Evolutionary conservation across 2,797 vertebrate genomes (phyloP).

Genomic region (Falco biarmicus): DNA sequence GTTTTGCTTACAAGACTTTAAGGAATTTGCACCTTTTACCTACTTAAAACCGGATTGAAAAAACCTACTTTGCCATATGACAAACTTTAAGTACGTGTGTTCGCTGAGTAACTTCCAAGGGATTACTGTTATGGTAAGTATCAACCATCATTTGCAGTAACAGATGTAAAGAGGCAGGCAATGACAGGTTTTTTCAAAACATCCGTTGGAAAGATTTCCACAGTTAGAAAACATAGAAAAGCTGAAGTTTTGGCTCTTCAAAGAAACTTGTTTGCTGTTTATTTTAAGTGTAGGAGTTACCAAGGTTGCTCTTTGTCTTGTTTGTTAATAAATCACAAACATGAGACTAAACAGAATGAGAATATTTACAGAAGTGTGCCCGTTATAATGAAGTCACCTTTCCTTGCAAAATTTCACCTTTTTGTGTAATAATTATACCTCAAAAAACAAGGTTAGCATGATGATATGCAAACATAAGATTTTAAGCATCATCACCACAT

Average conservation of each 20-base stretch:
- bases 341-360: neutral
- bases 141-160: neutral
- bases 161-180: neutral
- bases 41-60: neutral
- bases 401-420: constrained; percentile 39
- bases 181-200: neutral
- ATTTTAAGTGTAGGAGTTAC: neutral
- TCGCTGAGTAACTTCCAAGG: neutral
- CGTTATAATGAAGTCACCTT: constrained; percentile 47
- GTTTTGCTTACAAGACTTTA: neutral
- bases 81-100: fast-evolving
- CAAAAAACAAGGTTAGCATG: constrained; percentile 53
- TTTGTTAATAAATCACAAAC: constrained; percentile 57
- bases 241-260: neutral
- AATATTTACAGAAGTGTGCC: constrained; percentile 42
- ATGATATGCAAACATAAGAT: constrained; percentile 47
- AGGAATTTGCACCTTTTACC: neutral
- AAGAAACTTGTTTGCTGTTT: neutral
- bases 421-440: constrained; percentile 56
- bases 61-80: neutral
- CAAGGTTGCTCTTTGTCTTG: neutral
- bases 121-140: fast-evolving
- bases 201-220: neutral
- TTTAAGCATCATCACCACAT: constrained; percentile 5
- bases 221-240: neutral